Evolutionary conservation across 2,888 invertebrate genomes (phyloP).

Genomic region (Ditylenchus weischeri): DNA sequence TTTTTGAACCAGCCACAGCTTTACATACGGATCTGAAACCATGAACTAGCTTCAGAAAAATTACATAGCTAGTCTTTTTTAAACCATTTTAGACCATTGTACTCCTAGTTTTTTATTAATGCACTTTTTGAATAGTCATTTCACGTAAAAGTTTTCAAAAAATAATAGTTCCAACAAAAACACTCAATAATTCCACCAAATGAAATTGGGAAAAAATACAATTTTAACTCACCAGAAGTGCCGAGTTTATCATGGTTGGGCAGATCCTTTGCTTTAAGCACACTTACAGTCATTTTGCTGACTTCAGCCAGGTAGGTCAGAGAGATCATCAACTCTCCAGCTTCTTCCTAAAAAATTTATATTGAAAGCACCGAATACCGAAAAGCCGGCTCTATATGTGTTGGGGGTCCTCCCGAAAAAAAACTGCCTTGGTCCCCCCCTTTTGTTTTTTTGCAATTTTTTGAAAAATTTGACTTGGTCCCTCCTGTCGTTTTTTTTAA

Average conservation of each 20-base stretch:
- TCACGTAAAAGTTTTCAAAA: too few relatives aligned
- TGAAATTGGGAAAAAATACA: too few relatives aligned
- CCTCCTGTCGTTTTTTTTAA: too few relatives aligned
- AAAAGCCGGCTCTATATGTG: not conserved
- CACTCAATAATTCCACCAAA: too few relatives aligned
- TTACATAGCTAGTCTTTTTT: not conserved
- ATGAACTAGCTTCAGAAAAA: not conserved
- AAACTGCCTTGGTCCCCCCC: too few relatives aligned
- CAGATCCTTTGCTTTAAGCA: constrained; percentile 84
- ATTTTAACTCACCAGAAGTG: constrained; percentile 69
- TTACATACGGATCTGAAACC: constrained; percentile 57
- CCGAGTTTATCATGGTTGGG: constrained; percentile 86
- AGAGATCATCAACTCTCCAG: constrained; percentile 87
- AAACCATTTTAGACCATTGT: not conserved
- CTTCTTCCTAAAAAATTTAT: constrained; percentile 66
- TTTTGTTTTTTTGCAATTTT: too few relatives aligned
- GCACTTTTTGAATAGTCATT: too few relatives aligned
- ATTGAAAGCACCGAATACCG: not conserved
- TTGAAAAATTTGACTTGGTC: too few relatives aligned
- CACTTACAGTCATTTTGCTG: constrained; percentile 81
- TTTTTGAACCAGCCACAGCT: constrained; percentile 58
- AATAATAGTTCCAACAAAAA: too few relatives aligned
- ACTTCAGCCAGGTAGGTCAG: constrained; percentile 89
- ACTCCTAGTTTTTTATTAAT: too few relatives aligned
- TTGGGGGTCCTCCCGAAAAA: too few relatives aligned